Conservation (phyloP, 1,140 invertebrate species). For the Cheumatopsyche charites region DNA sequence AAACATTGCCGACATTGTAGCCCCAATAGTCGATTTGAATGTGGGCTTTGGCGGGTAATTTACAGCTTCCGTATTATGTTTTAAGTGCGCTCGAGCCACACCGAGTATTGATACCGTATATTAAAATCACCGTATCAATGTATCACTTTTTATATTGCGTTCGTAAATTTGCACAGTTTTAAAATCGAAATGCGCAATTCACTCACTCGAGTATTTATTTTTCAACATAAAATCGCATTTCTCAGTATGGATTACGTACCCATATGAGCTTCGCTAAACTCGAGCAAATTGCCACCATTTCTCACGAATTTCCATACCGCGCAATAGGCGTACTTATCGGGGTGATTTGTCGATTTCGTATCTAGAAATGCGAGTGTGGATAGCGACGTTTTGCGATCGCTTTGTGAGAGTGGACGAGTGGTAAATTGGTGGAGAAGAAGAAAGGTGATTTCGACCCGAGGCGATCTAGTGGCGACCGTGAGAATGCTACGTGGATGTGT, state of each 20-base stretch:
- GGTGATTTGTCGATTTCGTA: no score
- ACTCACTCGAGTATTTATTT: not conserved
- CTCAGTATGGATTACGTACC: not conserved
- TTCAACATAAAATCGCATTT: not conserved
- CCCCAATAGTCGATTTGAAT: constrained; percentile 1
- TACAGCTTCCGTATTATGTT: constrained; percentile 38
- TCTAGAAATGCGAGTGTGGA: no score
- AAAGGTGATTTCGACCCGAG: constrained; percentile 26
- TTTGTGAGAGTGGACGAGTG: not conserved
- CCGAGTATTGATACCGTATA: no score
- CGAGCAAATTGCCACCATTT: no score
- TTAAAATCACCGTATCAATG: not conserved
- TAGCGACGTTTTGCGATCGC: no score
- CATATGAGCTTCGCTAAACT: no score
- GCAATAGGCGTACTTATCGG: no score
- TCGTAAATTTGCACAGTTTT: not conserved
- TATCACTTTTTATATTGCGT: not conserved
- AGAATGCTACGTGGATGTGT: constrained; percentile 17
- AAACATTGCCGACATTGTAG: constrained; percentile 33
- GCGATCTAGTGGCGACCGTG: constrained; percentile 20
- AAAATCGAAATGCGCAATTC: not conserved
- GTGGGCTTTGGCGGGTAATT: constrained; percentile 28
- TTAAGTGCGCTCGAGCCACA: not conserved
- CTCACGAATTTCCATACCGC: no score
- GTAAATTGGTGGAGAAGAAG: constrained; percentile 9